phyloP scores from a whole-genome alignment of 2,797 vertebrate species.

The Labeo calbasu region DNA sequence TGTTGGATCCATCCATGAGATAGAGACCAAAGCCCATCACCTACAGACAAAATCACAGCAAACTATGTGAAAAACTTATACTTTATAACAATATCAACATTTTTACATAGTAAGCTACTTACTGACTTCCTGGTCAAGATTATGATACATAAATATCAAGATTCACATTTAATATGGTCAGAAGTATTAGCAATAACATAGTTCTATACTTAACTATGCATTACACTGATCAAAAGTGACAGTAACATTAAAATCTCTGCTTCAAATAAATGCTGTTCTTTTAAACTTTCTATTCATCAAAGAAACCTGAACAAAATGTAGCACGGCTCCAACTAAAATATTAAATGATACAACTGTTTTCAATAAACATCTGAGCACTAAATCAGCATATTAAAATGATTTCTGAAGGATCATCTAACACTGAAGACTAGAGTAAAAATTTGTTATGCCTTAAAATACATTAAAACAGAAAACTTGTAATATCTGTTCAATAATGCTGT shows the following conservation, averaged over 20 bases:
- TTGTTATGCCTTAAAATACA: not conserved
- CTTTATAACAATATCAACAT: not conserved
- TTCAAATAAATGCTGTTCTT: not conserved
- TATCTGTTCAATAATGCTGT: not conserved
- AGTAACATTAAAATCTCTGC: not conserved
- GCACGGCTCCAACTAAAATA: not conserved
- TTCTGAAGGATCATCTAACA: not conserved
- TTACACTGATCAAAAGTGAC: not conserved
- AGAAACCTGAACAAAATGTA: not conserved
- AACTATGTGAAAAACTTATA: not conserved
- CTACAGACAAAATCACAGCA: slow-evolving; percentile 67
- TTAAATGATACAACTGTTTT: not conserved
- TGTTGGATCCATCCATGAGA: slow-evolving; percentile 94
- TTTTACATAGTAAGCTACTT: not conserved
- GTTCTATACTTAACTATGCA: not conserved
- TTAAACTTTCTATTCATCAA: not conserved
- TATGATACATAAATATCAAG: not conserved
- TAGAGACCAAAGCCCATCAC: slow-evolving; percentile 99
- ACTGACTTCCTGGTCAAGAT: not conserved
- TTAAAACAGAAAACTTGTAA: not conserved
- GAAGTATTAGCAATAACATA: not conserved
- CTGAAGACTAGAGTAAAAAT: not conserved
- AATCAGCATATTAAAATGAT: not conserved
- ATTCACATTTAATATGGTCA: not conserved
- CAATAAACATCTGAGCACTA: not conserved